Percentiles rank a stretch among this genome's conserved stretches.
Conservation (phyloP, 2,888 invertebrate species). For the Synanthedon tipuliformis region DNA sequence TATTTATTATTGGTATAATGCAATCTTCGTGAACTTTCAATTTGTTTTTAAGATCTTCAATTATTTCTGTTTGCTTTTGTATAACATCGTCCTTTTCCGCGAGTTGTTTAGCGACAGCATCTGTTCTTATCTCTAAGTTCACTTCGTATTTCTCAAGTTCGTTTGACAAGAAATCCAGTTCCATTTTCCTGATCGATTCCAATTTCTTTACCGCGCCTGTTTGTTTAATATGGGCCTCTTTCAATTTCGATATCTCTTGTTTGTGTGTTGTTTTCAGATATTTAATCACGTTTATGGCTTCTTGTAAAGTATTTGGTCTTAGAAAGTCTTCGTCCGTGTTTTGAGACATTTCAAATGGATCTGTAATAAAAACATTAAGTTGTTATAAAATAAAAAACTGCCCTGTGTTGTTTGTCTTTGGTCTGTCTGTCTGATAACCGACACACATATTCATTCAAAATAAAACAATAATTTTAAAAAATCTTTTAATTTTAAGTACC, state of each 20-base stretch:
- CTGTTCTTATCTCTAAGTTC: constrained; percentile 49
- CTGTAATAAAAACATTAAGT: constrained; percentile 27
- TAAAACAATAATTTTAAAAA: no score
- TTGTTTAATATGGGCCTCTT: constrained; percentile 47
- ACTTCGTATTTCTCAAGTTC: constrained; percentile 61
- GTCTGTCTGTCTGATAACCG: no score
- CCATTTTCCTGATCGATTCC: constrained; percentile 53
- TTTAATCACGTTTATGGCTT: constrained; percentile 59
- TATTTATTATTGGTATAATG: constrained; percentile 42
- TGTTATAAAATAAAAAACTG: no score
- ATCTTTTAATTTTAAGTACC: no score
- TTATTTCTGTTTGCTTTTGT: constrained; percentile 40
- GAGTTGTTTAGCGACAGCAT: constrained; percentile 48
- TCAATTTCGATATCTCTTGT: constrained; percentile 50
- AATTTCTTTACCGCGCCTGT: constrained; percentile 50
- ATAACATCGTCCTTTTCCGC: constrained; percentile 54
- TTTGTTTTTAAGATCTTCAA: constrained; percentile 46
- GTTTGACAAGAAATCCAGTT: constrained; percentile 54
- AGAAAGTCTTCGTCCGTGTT: constrained; percentile 32
- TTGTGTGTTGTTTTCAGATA: constrained; percentile 58
- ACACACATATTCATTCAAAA: no score
- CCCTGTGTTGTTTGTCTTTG: no score
- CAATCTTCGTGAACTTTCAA: constrained; percentile 26
- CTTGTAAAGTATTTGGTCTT: constrained; percentile 53
- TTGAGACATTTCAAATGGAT: constrained; percentile 31